Conservation (phyloP, 2,113 vertebrate genomes). For the Hyperoodon ampullatus region DNA sequence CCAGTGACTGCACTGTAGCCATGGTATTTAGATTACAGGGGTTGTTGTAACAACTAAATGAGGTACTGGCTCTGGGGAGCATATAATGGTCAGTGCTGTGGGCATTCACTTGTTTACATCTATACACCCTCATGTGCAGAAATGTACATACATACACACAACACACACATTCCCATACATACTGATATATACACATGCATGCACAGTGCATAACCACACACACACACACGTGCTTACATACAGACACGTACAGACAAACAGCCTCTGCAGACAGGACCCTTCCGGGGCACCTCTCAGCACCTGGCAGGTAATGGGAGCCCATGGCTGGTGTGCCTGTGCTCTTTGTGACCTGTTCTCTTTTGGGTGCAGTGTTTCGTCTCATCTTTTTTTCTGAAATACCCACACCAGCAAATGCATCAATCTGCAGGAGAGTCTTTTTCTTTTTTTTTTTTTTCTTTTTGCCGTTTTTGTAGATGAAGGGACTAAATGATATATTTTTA, state of each 20-base stretch:
- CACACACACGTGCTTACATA: no score
- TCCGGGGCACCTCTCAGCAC: background rate
- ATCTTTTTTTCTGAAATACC: background rate
- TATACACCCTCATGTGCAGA: background rate
- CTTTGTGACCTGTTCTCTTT: background rate
- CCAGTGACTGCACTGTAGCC: background rate
- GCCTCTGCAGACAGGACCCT: background rate
- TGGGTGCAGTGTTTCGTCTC: background rate
- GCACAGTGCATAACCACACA: no score
- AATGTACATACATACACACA: background rate
- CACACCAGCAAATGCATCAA: background rate
- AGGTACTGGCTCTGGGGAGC: background rate
- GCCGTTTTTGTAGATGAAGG: background rate
- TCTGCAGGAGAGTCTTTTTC: background rate
- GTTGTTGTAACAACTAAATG: background rate
- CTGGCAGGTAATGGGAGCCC: background rate
- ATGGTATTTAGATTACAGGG: background rate
- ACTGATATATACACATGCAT: background rate
- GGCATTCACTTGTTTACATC: background rate
- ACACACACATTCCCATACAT: no score
- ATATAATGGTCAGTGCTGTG: accelerated
- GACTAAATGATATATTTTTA: background rate
- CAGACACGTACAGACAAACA: background rate
- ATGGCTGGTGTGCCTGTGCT: accelerated
- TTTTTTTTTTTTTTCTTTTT: background rate